Evolutionary conservation across 2,797 vertebrate genomes (phyloP).

Genomic region (Danio aesculapii): DNA sequence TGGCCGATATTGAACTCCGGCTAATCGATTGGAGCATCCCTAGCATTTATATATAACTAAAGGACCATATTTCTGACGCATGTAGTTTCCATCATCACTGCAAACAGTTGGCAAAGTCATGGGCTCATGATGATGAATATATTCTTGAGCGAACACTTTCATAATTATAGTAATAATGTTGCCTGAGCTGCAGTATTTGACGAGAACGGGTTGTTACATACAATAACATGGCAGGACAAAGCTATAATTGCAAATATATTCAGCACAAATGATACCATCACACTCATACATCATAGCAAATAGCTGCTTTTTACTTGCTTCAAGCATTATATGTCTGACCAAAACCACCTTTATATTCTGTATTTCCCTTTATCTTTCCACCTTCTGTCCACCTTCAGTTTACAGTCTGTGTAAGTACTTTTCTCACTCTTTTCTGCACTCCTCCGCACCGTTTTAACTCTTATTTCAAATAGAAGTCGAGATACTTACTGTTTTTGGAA

Average conservation of each 20-base stretch:
- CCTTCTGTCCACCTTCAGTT: slow-evolving; percentile 84
- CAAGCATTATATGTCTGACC: slow-evolving; percentile 69
- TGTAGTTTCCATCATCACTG: no score
- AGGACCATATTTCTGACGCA: no score
- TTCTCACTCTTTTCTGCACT: slow-evolving; percentile 70
- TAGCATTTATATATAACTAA: no score
- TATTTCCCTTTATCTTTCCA: slow-evolving; percentile 81
- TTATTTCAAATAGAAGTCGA: slow-evolving; percentile 71
- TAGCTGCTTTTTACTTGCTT: slow-evolving; percentile 42
- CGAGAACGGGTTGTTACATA: neutral
- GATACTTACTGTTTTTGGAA: slow-evolving; percentile 62
- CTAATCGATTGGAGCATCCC: no score
- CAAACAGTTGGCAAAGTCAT: neutral
- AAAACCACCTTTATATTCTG: slow-evolving; percentile 89
- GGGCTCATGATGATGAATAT: neutral
- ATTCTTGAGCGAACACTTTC: neutral
- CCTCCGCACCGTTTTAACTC: slow-evolving; percentile 66
- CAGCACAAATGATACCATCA: neutral
- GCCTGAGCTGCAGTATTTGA: neutral
- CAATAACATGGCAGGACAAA: neutral
- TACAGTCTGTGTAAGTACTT: slow-evolving; percentile 90
- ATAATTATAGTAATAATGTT: neutral
- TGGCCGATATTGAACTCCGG: no score
- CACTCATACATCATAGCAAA: slow-evolving; percentile 39
- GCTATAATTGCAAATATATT: slow-evolving; percentile 3